phyloP scores from a whole-genome alignment of 2,797 vertebrate genomes.

The Oryzias dopingdopingensis region DNA sequence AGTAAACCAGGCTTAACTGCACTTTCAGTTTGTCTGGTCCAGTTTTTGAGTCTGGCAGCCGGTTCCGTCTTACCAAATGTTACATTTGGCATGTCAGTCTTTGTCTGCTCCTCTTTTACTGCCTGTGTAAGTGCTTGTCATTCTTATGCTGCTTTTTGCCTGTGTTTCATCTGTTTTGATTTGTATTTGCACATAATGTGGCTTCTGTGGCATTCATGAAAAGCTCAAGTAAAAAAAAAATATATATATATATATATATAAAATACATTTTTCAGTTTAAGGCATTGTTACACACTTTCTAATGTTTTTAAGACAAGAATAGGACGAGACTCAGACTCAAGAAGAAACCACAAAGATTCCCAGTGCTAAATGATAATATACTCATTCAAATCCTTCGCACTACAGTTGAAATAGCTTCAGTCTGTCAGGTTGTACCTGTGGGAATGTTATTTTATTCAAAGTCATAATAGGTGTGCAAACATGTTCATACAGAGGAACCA shows the following conservation, averaged over 20 bases:
- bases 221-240: neutral
- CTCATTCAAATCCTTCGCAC: constrained; percentile 6
- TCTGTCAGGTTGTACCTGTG: constrained; percentile 15
- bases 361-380: neutral
- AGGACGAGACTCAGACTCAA: neutral
- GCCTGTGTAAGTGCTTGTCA: constrained; percentile 16
- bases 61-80: constrained; percentile 21
- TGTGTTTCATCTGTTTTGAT: constrained; percentile 4
- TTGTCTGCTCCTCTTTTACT: constrained; percentile 9
- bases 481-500: constrained; percentile 6
- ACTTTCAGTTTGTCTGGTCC: neutral
- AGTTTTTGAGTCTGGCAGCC: constrained; percentile 8
- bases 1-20: neutral
- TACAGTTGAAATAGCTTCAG: constrained; percentile 11
- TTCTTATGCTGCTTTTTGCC: constrained; percentile 16
- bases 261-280: neutral
- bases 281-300: neutral
- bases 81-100: constrained; percentile 1
- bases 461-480: constrained; percentile 16
- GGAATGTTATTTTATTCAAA: constrained; percentile 19
- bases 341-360: neutral
- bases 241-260: too few species aligned
- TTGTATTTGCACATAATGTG: neutral
- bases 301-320: too few species aligned
- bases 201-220: neutral